Evolutionary conservation across 1,140 invertebrate species (phyloP), one percentile per base, ranked within the genome.

Genomic region (Penaeus japonicus): DNA sequence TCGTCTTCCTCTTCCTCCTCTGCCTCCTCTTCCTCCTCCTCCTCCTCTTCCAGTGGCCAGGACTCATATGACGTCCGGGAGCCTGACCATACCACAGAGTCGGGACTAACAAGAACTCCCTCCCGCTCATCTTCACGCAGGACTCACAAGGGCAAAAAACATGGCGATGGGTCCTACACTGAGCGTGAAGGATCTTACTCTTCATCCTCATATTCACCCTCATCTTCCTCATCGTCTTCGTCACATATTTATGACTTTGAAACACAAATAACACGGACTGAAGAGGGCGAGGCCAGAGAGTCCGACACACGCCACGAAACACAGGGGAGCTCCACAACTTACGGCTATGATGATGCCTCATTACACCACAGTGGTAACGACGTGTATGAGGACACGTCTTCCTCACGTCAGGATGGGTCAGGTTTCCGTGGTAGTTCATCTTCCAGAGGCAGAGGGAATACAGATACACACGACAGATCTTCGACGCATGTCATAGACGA

Each of bases 191-290:
- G 86, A 32, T 88, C 79, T n/a, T 83, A 88, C 30, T 54, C 59
- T 3, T 88, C 86, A 1, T 30, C 86, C 20, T 88, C 86, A 2
- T 88, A 88, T 70, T 55, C 80, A 10, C 80, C 89, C 32, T 75
- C 79, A 32, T 55, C 89, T 78, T 32, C 65, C 22, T 27, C 85
- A 18, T 32, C 79, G 53, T 75, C 79, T 20, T 53, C 55, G 30
- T 30, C 54, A 84, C 32, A 32, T 18, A 62, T 59, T 32, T 77
- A 77, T 32, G 73, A 84, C 59, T 62, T 32, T 59, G 47, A 54
- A 53, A 22, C 55, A 55, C 35, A 55, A n/a, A 35, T 30, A 73
- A 27, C 24, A 73, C 65, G 27, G n/a, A 17, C 65, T 7, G 65
- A 73, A 24, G 32, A n/a, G 12, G 20, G 32, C 39, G 12, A 32